Base-by-base conservation (phyloP, 2,113 vertebrate genomes). In the Pachyramphus minor region DNA sequence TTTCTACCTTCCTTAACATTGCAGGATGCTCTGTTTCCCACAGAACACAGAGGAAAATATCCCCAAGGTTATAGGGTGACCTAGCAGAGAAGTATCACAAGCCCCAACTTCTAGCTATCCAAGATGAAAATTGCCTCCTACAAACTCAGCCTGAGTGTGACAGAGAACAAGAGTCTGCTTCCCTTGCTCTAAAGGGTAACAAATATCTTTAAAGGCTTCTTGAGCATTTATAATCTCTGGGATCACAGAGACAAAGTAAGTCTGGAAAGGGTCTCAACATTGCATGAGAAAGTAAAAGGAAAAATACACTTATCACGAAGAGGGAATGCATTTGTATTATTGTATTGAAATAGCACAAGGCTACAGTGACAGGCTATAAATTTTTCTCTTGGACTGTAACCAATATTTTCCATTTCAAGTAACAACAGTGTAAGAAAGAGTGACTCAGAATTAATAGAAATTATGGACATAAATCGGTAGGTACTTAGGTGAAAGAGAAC, bases 331-430 rank as follows among this genome's bases (percentile, higher is more conserved):
- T 92, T 93, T 94, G 58, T 95, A 91, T 93, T 92, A 93, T 77
- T 84, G 85, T 71, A 95, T 82, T 92, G 87, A 94, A 96, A 95
- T 79, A 95, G 84, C 95, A 96, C 85, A 86, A 93, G 90, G 77
- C 89, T 95, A 50, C 80, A 95, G 45, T 89, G 89, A 95, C 90
- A 96, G 89, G 94, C 89, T 94, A 92, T 95, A 95, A 87, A 92
- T 96, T 95, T 95, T 94, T 93, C 82, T 80, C 72, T 91, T 95
- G 95, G 90, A 84, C 52, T 90, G 75, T 58, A 94, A 92, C 93
- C 92, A 96, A 45, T 94, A 95, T 96, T 96, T 97, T 96, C 96
- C 84, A 89, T 96, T 96, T 96, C 80, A 85, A 96, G 58, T 92
- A 89, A 89, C 73, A 91, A 89, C 91, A 93, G 53, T 47, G 78